phyloP scores from a whole-genome alignment of 1,140 invertebrate genomes.

The Manduca sexta region DNA sequence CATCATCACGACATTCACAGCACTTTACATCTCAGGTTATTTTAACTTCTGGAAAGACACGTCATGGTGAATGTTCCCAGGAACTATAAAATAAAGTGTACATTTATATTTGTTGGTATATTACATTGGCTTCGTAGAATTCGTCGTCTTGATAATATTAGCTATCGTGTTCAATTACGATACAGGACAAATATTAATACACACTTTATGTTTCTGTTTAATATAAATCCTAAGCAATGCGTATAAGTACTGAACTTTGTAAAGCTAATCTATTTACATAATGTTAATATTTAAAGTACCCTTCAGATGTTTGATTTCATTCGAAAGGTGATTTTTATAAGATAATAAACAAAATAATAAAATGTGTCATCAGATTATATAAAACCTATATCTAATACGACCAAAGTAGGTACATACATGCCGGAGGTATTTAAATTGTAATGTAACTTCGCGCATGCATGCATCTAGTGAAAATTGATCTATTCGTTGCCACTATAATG shows the following conservation, averaged over 20 bases:
- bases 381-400: constrained; percentile 10
- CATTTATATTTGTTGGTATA: no score
- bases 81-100: background rate
- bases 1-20: no score
- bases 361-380: constrained; percentile 1
- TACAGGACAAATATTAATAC: no score
- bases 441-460: constrained; percentile 25
- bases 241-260: no score
- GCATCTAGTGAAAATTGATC: constrained; percentile 16
- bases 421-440: constrained; percentile 16
- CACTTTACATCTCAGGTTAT: background rate
- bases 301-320: background rate
- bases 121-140: no score
- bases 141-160: no score
- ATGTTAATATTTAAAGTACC: no score
- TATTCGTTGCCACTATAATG: constrained; percentile 13
- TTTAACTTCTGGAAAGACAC: constrained; percentile 1
- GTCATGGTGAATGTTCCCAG: constrained; percentile 1
- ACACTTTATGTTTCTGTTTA: no score
- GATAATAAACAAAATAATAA: background rate
- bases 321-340: background rate
- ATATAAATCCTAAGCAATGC: no score
- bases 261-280: no score
- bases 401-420: constrained; percentile 24
- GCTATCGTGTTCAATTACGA: no score